Conservation (phyloP, 2,888 invertebrate genomes). For the Zeuzera pyrina region DNA sequence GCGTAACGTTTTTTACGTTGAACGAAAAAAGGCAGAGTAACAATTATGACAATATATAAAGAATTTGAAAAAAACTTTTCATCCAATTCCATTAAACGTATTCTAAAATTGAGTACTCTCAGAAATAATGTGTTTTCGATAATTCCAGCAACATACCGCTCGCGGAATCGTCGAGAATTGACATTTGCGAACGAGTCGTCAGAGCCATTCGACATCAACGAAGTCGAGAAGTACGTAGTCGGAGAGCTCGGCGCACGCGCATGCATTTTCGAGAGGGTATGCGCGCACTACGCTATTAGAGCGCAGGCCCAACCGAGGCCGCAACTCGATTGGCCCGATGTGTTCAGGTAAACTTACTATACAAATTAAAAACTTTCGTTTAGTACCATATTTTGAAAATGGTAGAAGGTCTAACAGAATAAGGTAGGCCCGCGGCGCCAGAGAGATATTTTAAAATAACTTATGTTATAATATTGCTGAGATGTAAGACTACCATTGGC, state of each 20-base stretch:
- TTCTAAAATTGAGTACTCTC: too few species aligned
- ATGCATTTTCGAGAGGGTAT: constrained; percentile 85
- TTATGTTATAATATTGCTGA: too few species aligned
- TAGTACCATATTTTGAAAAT: neutral
- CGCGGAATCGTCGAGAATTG: constrained; percentile 74
- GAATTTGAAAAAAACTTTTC: too few species aligned
- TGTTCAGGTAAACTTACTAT: constrained; percentile 77
- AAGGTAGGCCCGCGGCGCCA: too few species aligned
- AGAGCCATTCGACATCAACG: constrained; percentile 71
- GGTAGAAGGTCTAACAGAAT: too few species aligned
- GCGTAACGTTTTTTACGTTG: too few species aligned
- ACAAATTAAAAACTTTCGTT: neutral
- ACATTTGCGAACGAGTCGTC: constrained; percentile 25
- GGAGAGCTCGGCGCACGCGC: constrained; percentile 83
- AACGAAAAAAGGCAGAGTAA: too few species aligned
- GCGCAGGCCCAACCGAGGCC: constrained; percentile 58
- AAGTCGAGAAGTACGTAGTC: constrained; percentile 86
- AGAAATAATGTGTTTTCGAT: too few species aligned
- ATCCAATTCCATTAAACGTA: too few species aligned
- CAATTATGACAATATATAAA: too few species aligned
- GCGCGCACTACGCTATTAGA: constrained; percentile 78
- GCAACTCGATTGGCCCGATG: constrained; percentile 80
- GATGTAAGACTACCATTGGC: too few species aligned
- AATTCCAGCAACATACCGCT: constrained; percentile 79
- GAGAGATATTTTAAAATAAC: too few species aligned